Conservation (phyloP, 1,140 invertebrate genomes). For the Schlechtendalia chinensis region DNA sequence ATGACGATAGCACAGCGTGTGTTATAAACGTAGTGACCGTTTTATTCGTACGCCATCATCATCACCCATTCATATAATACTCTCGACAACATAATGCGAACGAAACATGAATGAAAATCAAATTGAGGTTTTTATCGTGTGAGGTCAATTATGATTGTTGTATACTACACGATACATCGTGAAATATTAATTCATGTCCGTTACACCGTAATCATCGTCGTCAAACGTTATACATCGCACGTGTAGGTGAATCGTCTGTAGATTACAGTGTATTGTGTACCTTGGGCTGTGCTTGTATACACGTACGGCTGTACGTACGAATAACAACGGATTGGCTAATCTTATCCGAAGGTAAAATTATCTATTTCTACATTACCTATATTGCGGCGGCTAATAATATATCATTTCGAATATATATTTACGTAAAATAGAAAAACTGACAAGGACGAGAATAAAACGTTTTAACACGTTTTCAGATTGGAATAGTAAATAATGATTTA, state of each 20-base stretch:
- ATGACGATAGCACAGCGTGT: too few relatives aligned
- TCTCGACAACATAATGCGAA: not conserved
- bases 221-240: not conserved
- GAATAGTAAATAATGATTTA: too few relatives aligned
- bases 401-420: not conserved
- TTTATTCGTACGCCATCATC: not conserved
- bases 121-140: not conserved
- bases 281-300: not conserved
- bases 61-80: not conserved
- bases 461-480: too few relatives aligned
- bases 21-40: not conserved
- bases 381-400: not conserved
- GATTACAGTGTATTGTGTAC: not conserved
- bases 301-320: not conserved
- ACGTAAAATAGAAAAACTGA: too few relatives aligned
- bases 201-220: not conserved
- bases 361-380: not conserved
- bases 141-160: not conserved
- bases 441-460: too few relatives aligned
- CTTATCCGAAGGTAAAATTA: constrained; percentile 4
- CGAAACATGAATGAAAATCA: constrained; percentile 6
- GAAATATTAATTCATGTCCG: not conserved
- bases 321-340: not conserved
- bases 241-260: not conserved
- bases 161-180: not conserved